Evolutionary conservation across 2,888 invertebrate species (phyloP).

Genomic region (Lepidochitona cinerea): DNA sequence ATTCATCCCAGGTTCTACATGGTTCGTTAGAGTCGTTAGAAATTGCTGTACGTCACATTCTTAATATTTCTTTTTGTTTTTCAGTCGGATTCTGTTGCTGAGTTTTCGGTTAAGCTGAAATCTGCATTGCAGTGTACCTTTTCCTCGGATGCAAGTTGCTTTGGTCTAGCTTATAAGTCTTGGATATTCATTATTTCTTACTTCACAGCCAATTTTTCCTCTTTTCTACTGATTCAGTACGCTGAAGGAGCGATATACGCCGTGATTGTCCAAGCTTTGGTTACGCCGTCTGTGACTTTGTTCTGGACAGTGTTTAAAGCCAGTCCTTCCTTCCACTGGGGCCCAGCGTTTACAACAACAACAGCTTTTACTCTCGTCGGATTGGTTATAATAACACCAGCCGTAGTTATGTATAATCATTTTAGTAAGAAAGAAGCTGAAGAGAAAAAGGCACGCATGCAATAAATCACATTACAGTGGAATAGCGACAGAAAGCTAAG

Average conservation of each 20-base stretch:
- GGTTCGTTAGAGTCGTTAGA: too few relatives aligned
- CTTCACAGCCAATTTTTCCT: conserved; percentile 43
- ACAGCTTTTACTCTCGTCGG: conserved; percentile 47
- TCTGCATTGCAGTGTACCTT: conserved; percentile 40
- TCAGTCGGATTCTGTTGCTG: background rate
- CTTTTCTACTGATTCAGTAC: conserved; percentile 49
- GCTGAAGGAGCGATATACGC: conserved; percentile 56
- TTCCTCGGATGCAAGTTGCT: conserved; percentile 30
- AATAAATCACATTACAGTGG: too few relatives aligned
- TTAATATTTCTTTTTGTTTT: background rate
- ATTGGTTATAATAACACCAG: conserved; percentile 47
- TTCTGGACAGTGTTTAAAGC: conserved; percentile 55
- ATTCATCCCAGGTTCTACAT: too few relatives aligned
- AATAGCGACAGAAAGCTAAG: too few relatives aligned
- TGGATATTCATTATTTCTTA: conserved; percentile 42
- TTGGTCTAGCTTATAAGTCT: conserved; percentile 32
- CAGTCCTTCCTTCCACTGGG: conserved; percentile 39
- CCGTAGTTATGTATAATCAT: conserved; percentile 46
- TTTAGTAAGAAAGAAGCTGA: conserved; percentile 43
- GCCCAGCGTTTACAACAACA: conserved; percentile 43
- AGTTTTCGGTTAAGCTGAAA: conserved; percentile 23
- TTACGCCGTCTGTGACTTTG: conserved; percentile 45
- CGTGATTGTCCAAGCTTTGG: conserved; percentile 45
- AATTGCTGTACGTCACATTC: too few relatives aligned
- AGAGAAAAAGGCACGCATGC: too few relatives aligned